Percentiles rank a stretch among this genome's conserved stretches.
Conservation (phyloP, 2,797 vertebrate species). For the Poeciliopsis turneri region DNA sequence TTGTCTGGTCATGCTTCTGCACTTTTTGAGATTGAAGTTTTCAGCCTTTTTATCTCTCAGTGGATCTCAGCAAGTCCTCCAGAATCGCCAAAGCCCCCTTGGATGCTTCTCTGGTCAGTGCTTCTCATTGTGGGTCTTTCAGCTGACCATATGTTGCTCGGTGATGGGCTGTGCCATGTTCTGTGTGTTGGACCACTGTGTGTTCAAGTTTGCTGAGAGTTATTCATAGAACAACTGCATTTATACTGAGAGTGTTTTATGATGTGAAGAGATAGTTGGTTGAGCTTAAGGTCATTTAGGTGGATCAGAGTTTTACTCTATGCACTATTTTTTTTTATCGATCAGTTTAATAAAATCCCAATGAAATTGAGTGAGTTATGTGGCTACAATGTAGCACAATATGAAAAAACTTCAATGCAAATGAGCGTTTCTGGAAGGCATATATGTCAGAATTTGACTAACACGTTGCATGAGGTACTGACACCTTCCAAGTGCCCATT, state of each 20-base stretch:
- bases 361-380: too few relatives aligned
- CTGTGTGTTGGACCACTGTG: not conserved
- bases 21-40: not conserved
- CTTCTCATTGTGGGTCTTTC: not conserved
- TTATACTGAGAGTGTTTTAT: too few relatives aligned
- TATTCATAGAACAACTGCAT: not conserved
- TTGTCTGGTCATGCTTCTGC: not conserved
- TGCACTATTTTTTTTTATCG: not conserved
- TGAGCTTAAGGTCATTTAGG: not conserved
- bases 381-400: not conserved
- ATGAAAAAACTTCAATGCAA: not conserved
- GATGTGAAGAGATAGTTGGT: too few relatives aligned
- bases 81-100: not conserved
- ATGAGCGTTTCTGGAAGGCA: not conserved
- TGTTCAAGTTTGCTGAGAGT: not conserved
- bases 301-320: not conserved
- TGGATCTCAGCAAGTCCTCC: not conserved
- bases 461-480: not conserved
- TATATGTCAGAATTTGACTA: not conserved
- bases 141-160: not conserved
- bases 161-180: not conserved
- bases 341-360: not conserved
- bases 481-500: constrained; percentile 10
- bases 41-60: not conserved
- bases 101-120: not conserved